Evolutionary conservation across 2,113 vertebrate species (phyloP), one percentile per base, ranked within the genome.

Genomic region (Mesembrinibis cayennensis): DNA sequence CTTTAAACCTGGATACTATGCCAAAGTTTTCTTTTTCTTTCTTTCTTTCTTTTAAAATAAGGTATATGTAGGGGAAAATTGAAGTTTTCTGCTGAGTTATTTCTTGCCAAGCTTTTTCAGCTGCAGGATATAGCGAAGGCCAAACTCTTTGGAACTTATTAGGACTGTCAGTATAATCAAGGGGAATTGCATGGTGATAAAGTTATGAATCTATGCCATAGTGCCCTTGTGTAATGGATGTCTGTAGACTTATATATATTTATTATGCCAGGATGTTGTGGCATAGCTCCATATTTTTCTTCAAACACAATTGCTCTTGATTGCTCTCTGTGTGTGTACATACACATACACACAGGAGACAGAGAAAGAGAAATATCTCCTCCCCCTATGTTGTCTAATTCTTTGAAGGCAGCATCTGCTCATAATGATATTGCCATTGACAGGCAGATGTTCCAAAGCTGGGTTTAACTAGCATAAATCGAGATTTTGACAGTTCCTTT

Each of bases 101-200:
- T 98, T 77, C 82, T 96, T 98, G 97, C 97, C 98, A 97, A 97
- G 87, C 36, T 80, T 86, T 96, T 96, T 97, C 94, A 98, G 95
- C 95, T 97, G 96, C 53, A 96, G 95, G 78, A 89, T 89, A 89
- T 72, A 67, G 56, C 7, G 25, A 89, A 87, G 83, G 77, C 94
- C 92, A 95, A 96, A 79, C 62, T 89, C 56, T 89, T 97, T 95
- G 88, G 97, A 97, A 94, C 94, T 96, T 98, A 92, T 94, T 97
- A 97, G 52, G 49, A 66, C 89, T 96, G 95, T 97, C 92, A 98
- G 82, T 78, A 71, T 82, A 97, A 95, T 90, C 80, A 77, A 96
- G 76, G 89, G 55, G 80, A 97, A 94, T 56, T 94, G 86, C 52
- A 81, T 30, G 6, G 44, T 89, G 90, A 93, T 96, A 92, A 95